These are phyloP conservation scores for Morelia viridis DNA, from an alignment of 2,797 vertebrate species.

Conservation along the genomic window DNA sequence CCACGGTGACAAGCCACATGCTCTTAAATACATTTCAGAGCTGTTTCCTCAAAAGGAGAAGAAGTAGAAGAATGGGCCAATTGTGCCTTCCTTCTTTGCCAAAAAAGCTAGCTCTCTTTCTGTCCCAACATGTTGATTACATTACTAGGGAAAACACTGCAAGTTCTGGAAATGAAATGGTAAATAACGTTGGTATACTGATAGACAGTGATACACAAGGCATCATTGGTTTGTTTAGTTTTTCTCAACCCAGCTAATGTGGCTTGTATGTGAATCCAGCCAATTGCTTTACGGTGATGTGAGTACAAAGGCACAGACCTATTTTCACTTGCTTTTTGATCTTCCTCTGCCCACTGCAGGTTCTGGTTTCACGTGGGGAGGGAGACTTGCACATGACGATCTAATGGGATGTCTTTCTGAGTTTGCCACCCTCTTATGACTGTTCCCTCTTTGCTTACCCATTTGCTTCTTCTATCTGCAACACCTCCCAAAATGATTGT, in stretches of 20 bases:
- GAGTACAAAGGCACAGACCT: background rate
- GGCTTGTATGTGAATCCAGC: background rate
- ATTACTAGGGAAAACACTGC: background rate
- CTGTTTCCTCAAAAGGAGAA: background rate
- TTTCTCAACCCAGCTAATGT: background rate
- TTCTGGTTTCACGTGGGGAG: too few species aligned
- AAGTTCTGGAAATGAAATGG: background rate
- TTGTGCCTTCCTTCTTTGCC: background rate
- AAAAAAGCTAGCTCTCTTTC: background rate
- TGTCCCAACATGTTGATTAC: background rate
- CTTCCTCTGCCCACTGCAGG: background rate
- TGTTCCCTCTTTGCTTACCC: too few species aligned
- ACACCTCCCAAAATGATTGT: too few species aligned
- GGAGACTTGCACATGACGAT: too few species aligned
- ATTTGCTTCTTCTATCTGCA: too few species aligned
- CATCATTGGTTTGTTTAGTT: background rate
- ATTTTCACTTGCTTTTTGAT: background rate
- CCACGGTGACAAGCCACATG: background rate
- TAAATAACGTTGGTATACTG: too few species aligned
- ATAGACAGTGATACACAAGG: background rate
- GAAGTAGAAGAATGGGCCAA: background rate
- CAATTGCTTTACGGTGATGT: background rate
- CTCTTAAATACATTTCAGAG: slow-evolving; percentile 12
- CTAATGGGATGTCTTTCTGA: too few species aligned
- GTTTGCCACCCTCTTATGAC: too few species aligned